A percentile compares a stretch with the other conserved stretches of the same genome.
phyloP scores from a whole-genome alignment of 2,888 invertebrate species.

The Drosophila niveifrons region DNA sequence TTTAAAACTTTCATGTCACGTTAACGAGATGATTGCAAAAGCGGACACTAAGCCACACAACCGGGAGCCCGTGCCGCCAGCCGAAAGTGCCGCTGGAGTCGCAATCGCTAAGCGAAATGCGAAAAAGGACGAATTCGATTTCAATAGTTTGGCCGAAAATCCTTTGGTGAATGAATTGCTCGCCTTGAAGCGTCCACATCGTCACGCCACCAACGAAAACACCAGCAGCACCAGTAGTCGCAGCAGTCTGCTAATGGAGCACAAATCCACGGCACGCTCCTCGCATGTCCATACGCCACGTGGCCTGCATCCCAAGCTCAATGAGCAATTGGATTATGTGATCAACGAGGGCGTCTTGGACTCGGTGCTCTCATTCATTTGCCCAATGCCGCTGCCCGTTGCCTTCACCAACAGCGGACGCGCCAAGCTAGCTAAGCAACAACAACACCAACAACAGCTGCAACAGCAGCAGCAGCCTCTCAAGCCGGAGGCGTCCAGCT shows the following conservation, averaged over 20 bases:
- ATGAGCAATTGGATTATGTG: constrained; percentile 86
- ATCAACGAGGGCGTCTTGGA: constrained; percentile 93
- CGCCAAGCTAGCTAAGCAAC: constrained; percentile 38
- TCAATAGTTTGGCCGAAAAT: constrained; percentile 82
- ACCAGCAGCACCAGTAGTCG: constrained; percentile 24
- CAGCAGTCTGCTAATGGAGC: constrained; percentile 34
- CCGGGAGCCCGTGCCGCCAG: constrained; percentile 63
- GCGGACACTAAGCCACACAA: constrained; percentile 59
- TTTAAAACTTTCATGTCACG: constrained; percentile 85
- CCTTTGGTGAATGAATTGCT: constrained; percentile 82
- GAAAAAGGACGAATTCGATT: constrained; percentile 77
- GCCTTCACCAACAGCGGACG: constrained; percentile 32
- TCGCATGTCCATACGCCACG: constrained; percentile 44
- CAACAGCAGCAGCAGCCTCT: constrained; percentile 24
- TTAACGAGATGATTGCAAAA: constrained; percentile 84
- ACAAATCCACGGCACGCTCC: constrained; percentile 40
- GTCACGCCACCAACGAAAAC: constrained; percentile 5
- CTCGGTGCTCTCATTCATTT: constrained; percentile 92
- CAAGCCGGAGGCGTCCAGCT: constrained; percentile 21
- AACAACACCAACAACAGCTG: constrained; percentile 11
- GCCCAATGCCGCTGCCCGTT: constrained; percentile 77
- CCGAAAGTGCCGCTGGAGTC: constrained; percentile 43
- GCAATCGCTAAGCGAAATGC: constrained; percentile 50
- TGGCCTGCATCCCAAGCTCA: constrained; percentile 81
- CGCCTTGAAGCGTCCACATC: constrained; percentile 45